phyloP scores from a whole-genome alignment of 2,113 vertebrate genomes.

The Uropsilus gracilis region DNA sequence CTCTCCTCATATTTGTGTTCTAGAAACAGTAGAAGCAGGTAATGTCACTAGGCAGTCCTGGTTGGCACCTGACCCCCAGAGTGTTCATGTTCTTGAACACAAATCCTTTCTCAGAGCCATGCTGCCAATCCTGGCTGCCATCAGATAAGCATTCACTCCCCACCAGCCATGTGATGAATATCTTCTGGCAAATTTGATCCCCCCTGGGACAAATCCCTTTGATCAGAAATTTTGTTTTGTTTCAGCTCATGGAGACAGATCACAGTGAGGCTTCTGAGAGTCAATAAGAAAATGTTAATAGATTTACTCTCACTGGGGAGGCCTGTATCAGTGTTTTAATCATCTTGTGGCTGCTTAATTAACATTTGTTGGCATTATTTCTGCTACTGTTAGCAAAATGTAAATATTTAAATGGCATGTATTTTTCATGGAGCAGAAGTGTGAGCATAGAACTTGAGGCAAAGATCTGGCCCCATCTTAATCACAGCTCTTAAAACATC shows the following conservation, averaged over 20 bases:
- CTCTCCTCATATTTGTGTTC: neutral
- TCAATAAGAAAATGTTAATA: constrained; percentile 67
- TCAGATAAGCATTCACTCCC: constrained; percentile 16
- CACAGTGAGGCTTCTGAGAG: constrained; percentile 59
- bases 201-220: constrained; percentile 54
- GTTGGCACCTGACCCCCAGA: neutral
- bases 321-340: constrained; percentile 57
- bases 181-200: constrained; percentile 20
- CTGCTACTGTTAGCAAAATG: constrained; percentile 75
- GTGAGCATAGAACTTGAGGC: constrained; percentile 16
- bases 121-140: constrained; percentile 5
- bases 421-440: constrained; percentile 67
- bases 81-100: neutral
- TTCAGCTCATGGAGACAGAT: constrained; percentile 58
- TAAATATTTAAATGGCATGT: constrained; percentile 74
- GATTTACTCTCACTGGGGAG: constrained; percentile 66
- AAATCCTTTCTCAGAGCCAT: neutral
- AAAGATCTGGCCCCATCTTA: constrained; percentile 11
- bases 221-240: constrained; percentile 66
- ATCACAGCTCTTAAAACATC: neutral
- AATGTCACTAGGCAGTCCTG: too few relatives aligned
- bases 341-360: constrained; percentile 68
- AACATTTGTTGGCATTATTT: constrained; percentile 75
- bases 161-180: neutral
- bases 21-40: neutral